phyloP scores from a whole-genome alignment of 2,888 invertebrate species.

The Epirrita christyi region DNA sequence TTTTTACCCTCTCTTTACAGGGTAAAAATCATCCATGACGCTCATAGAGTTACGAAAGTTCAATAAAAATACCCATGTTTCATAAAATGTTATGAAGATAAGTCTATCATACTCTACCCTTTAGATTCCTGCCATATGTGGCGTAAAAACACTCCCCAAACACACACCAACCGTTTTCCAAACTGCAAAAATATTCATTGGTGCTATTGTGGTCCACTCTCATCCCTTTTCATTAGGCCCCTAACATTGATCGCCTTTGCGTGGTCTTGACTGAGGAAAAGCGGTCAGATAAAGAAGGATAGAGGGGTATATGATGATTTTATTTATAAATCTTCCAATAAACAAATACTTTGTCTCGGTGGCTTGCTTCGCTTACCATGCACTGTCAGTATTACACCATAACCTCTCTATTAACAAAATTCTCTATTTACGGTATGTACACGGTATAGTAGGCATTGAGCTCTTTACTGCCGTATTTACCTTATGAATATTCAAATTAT shows the following conservation, averaged over 20 bases:
- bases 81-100: constrained; percentile 21
- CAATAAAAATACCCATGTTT: constrained; percentile 9
- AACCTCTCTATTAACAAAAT: no score
- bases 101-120: constrained; percentile 14
- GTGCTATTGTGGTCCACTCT: constrained; percentile 33
- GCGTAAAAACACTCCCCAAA: constrained; percentile 21
- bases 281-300: constrained; percentile 22
- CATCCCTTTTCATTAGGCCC: constrained; percentile 37
- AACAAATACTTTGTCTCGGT: neutral
- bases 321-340: neutral
- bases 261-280: constrained; percentile 17
- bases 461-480: no score
- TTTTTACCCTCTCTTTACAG: no score
- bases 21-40: neutral
- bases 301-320: neutral
- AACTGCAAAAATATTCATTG: constrained; percentile 40
- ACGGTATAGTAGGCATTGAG: no score
- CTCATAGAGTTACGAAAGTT: constrained; percentile 5
- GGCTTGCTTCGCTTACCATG: no score
- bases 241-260: constrained; percentile 18
- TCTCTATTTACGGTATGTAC: no score
- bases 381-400: no score
- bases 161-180: constrained; percentile 18
- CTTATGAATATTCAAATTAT: no score
- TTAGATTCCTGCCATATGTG: constrained; percentile 23